Conservation (phyloP, 1,140 invertebrate species). For the Probaryconus sp. region DNA sequence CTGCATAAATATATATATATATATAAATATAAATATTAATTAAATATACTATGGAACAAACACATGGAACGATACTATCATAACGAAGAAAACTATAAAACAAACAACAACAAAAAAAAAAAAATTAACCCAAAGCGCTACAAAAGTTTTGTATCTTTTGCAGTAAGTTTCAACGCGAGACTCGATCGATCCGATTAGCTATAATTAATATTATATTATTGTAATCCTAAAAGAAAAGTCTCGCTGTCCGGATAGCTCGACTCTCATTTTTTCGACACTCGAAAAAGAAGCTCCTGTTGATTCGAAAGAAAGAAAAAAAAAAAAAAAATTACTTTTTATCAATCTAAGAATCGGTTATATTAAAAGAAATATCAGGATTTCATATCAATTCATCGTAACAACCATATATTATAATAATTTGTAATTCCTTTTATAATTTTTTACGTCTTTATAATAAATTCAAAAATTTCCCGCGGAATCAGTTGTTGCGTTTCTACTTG, state of each 20-base stretch:
- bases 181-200: slow-evolving; percentile 62
- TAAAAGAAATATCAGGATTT: no score
- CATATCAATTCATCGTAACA: no score
- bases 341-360: no score
- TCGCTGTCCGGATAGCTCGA: slow-evolving; percentile 62
- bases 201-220: slow-evolving; percentile 60
- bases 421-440: no score
- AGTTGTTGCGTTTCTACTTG: no score
- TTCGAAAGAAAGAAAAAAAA: slow-evolving; percentile 11
- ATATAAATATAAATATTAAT: no score
- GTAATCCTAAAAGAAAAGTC: slow-evolving; percentile 56
- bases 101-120: slow-evolving; percentile 26
- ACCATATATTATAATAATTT: no score
- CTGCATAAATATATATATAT: slow-evolving; percentile 67
- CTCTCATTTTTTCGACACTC: slow-evolving; percentile 38
- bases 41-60: slow-evolving; percentile 53
- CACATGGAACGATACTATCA: slow-evolving; percentile 25
- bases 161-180: slow-evolving; percentile 60
- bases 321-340: no score
- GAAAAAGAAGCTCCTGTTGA: slow-evolving; percentile 18
- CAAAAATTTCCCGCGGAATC: no score
- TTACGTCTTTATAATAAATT: no score
- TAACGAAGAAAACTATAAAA: slow-evolving; percentile 8
- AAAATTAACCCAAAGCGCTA: slow-evolving; percentile 61
- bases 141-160: slow-evolving; percentile 65